These are phyloP conservation scores for Achatina immaculata DNA, from an alignment of 1,140 invertebrate genomes.

Conservation along the genomic window DNA sequence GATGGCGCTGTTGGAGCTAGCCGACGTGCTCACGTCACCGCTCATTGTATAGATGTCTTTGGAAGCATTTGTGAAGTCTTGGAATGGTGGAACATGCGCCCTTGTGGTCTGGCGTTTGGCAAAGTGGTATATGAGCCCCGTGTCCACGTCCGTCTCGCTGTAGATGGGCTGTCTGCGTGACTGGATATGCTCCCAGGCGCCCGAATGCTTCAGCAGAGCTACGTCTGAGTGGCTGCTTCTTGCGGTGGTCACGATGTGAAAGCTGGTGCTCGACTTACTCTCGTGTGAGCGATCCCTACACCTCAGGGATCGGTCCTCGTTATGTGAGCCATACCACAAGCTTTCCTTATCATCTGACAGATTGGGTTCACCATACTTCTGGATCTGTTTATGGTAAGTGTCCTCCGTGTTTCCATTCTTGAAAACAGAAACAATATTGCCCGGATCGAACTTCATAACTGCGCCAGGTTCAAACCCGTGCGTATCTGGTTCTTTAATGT, in stretches of 20 bases:
- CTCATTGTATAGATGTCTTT: constrained; percentile 17
- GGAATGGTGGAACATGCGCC: not conserved
- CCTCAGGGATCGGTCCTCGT: not conserved
- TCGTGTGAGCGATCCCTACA: not conserved
- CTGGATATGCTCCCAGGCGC: not conserved
- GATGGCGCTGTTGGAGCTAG: constrained; percentile 24
- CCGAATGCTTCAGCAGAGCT: not conserved
- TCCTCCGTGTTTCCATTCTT: not conserved
- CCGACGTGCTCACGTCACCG: constrained; percentile 18
- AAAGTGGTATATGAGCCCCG: constrained; percentile 22
- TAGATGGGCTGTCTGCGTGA: not conserved
- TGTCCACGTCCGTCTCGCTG: constrained; percentile 29
- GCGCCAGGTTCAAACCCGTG: not conserved
- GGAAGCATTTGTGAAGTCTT: not conserved
- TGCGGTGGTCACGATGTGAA: not conserved
- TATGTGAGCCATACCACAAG: not conserved
- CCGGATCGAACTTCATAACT: not conserved
- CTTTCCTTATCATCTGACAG: not conserved
- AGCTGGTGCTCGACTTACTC: constrained; percentile 21
- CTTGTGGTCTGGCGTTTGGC: constrained; percentile 9
- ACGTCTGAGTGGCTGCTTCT: constrained; percentile 28
- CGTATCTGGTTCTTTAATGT: not conserved
- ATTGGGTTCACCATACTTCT: not conserved
- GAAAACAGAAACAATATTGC: not conserved
- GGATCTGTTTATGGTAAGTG: not conserved